Percentiles rank a stretch among this genome's conserved stretches.
Evolutionary conservation across 2,797 vertebrate species (phyloP).

Genomic region (Acipenser oxyrinchus): DNA sequence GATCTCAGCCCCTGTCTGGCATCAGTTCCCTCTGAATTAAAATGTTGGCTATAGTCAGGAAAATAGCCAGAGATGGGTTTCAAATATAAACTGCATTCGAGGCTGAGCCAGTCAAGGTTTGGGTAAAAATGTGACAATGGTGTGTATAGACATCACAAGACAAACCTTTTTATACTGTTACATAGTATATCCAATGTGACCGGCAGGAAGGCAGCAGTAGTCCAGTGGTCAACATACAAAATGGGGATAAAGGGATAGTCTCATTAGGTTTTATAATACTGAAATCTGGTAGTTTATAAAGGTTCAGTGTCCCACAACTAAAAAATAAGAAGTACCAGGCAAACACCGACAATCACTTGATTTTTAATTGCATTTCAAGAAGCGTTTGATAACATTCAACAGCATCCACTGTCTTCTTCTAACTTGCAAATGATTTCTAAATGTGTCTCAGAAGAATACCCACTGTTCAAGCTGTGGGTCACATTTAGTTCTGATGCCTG

Average conservation of each 20-base stretch:
- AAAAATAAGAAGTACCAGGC: neutral
- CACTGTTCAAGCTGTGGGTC: too few relatives aligned
- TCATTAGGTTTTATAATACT: conserved; percentile 11
- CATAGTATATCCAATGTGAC: conserved; percentile 11
- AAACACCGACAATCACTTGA: too few relatives aligned
- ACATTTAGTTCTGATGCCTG: too few relatives aligned
- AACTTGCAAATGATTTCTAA: too few relatives aligned
- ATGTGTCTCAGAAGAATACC: too few relatives aligned
- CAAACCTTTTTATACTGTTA: conserved; percentile 23
- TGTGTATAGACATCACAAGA: conserved; percentile 4
- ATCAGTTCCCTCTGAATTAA: neutral
- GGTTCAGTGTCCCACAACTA: neutral
- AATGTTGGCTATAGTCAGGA: neutral
- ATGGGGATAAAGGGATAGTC: conserved; percentile 6
- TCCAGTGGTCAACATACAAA: conserved; percentile 12
- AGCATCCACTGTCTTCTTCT: too few relatives aligned
- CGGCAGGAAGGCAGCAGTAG: conserved; percentile 2
- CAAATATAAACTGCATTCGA: neutral
- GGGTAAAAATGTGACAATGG: conserved; percentile 2
- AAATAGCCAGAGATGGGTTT: conserved; percentile 2
- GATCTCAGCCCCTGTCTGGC: neutral
- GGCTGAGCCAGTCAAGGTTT: conserved; percentile 4
- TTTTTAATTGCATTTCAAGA: too few relatives aligned
- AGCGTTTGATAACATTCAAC: too few relatives aligned
- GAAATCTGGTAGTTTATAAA: neutral